A percentile compares a stretch with the other conserved stretches of the same genome.
phyloP scores from a whole-genome alignment of 2,113 vertebrate species.

The Panthera uncia region DNA sequence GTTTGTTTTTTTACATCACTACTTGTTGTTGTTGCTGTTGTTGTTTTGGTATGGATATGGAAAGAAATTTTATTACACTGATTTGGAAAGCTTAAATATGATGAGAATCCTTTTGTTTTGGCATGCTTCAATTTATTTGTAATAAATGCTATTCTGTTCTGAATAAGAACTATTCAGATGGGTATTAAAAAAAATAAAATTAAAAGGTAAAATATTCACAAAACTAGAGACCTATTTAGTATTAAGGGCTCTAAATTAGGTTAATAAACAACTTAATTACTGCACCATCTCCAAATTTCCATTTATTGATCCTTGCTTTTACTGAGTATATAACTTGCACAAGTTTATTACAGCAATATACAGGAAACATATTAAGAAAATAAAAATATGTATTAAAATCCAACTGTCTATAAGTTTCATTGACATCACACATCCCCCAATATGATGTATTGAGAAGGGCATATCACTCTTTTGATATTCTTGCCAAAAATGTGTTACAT shows the following conservation, averaged over 20 bases:
- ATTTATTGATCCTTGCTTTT: background rate
- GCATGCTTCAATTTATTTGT: background rate
- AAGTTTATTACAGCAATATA: background rate
- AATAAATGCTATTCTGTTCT: background rate
- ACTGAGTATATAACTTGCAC: background rate
- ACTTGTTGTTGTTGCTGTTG: too few relatives aligned
- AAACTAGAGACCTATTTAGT: background rate
- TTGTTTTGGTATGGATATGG: constrained; percentile 12
- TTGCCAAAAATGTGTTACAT: background rate
- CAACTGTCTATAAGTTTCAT: background rate
- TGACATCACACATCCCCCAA: background rate
- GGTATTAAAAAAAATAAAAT: background rate
- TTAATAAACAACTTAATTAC: background rate
- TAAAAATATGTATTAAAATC: background rate
- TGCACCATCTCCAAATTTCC: background rate
- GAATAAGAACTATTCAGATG: background rate
- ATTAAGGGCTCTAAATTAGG: background rate
- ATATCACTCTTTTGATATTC: background rate
- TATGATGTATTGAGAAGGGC: background rate
- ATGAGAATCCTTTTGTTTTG: background rate
- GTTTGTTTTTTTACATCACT: background rate
- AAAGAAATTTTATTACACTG: background rate
- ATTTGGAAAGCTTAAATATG: background rate
- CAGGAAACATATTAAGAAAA: background rate
- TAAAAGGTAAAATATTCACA: background rate